Base-by-base conservation (phyloP, 2,888 invertebrate genomes). In the Notodonta dromedarius region DNA sequence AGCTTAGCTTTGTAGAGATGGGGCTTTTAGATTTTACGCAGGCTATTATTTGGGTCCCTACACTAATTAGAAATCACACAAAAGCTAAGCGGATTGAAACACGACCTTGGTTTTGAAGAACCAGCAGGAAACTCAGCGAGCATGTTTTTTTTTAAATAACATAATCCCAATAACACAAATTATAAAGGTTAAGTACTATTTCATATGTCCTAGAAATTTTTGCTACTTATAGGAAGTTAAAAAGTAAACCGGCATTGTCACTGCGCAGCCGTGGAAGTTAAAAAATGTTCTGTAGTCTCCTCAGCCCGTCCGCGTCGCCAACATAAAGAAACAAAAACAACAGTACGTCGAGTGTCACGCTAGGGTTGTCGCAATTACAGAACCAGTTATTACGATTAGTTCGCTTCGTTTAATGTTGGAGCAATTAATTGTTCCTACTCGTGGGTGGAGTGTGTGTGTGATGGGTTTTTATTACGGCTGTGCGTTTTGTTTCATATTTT, bases 291-390 rank as follows among this genome's bases (percentile, higher is more conserved):
- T 16, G 16, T 50, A 6, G 50, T 3, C 14, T 6, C 1, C 9
- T 32, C 11, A 9, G 32, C 12, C 32, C 12, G 52, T 12, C 52
- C 12, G 52, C 12, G 52, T 12, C 52, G 52, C 52, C 13, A 9
- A 52, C 52, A 52, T 32, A 52, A 52, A 13, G 32, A 52, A 52
- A 52, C 32, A 52, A 52, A 52, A 52, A 52, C 11, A 24, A 51
- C 24, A 52, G 32, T 52, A 52, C 8, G 52, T 52, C 12, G 5
- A 50, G 16, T 16, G 16, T 16, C 16, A 16, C 16, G 50, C 9
- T 50, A 50, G 50, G 50, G 50, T 50, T 50, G 50, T 14, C 16
- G 16, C 16, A 50, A 16, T 16, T 16, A n/a, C 46, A 46, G 16
- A 16, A 1, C 8, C 50, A 50, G 50, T 16, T 9, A 50, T 16